Percentiles rank a stretch among this genome's conserved stretches.
phyloP scores from a whole-genome alignment of 2,888 invertebrate genomes.

The Melinopterus prodromus region DNA sequence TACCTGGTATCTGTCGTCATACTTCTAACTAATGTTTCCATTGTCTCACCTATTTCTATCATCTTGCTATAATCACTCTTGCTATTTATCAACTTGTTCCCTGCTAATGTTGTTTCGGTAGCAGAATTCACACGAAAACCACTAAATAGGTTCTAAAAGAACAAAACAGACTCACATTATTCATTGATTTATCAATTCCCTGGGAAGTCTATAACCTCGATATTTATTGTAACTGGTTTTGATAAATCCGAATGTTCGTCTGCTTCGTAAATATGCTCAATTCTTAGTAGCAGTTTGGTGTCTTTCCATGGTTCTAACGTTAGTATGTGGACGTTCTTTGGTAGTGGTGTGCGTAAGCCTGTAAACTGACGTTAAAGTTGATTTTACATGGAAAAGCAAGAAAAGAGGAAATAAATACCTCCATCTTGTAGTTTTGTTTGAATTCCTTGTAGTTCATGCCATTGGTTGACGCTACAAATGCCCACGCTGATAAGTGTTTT shows the following conservation, averaged over 20 bases:
- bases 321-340: slow-evolving; percentile 74
- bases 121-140: slow-evolving; percentile 64
- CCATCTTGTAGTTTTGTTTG: background rate
- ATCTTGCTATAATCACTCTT: background rate
- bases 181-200: background rate
- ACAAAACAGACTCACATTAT: background rate
- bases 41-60: background rate
- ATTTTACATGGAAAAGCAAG: background rate
- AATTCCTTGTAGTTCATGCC: background rate
- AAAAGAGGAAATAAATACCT: background rate
- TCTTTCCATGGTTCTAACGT: slow-evolving; percentile 77
- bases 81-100: slow-evolving; percentile 58
- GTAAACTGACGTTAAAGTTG: slow-evolving; percentile 57
- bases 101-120: slow-evolving; percentile 76
- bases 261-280: slow-evolving; percentile 77
- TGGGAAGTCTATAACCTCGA: slow-evolving; percentile 20
- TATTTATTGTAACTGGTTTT: slow-evolving; percentile 29
- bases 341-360: slow-evolving; percentile 65
- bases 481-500: slow-evolving; percentile 67
- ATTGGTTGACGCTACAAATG: slow-evolving; percentile 48
- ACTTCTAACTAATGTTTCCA: background rate
- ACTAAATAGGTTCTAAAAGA: slow-evolving; percentile 47
- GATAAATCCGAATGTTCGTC: slow-evolving; percentile 60
- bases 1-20: background rate
- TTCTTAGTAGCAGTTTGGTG: slow-evolving; percentile 67